Conservation (phyloP, 2,797 vertebrate genomes). For the Coranthus polyacanthus region DNA sequence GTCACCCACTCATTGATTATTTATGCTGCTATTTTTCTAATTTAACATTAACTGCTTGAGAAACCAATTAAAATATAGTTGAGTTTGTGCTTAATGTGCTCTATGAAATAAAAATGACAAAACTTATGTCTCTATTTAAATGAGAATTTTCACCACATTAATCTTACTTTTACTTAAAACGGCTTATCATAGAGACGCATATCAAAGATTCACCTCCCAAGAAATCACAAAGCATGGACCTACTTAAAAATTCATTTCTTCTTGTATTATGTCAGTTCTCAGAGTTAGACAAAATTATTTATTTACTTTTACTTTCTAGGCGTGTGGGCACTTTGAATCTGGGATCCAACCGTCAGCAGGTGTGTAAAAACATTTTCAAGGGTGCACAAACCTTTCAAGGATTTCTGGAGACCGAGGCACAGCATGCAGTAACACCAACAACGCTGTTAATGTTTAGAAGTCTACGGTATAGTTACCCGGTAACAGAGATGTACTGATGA, state of each 20-base stretch:
- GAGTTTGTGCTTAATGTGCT: constrained; percentile 41
- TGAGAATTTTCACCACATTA: constrained; percentile 18
- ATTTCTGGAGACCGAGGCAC: background rate
- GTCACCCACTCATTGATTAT: constrained; percentile 40
- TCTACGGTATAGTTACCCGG: background rate
- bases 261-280: background rate
- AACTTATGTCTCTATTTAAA: constrained; percentile 43
- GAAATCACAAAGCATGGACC: too few relatives aligned
- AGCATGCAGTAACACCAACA: background rate
- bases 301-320: background rate
- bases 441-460: background rate
- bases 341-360: constrained; percentile 11
- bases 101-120: constrained; percentile 30
- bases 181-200: background rate
- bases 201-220: too few relatives aligned
- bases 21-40: constrained; percentile 47
- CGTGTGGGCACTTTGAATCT: constrained; percentile 16
- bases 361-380: constrained; percentile 43
- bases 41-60: constrained; percentile 46
- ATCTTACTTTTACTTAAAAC: constrained; percentile 1
- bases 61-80: constrained; percentile 48
- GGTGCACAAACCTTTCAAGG: constrained; percentile 10
- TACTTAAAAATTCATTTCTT: too few relatives aligned
- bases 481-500: constrained; percentile 4
- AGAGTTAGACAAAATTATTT: background rate